Evolutionary conservation across 2,113 vertebrate genomes (phyloP).

Genomic region (Alces alces): DNA sequence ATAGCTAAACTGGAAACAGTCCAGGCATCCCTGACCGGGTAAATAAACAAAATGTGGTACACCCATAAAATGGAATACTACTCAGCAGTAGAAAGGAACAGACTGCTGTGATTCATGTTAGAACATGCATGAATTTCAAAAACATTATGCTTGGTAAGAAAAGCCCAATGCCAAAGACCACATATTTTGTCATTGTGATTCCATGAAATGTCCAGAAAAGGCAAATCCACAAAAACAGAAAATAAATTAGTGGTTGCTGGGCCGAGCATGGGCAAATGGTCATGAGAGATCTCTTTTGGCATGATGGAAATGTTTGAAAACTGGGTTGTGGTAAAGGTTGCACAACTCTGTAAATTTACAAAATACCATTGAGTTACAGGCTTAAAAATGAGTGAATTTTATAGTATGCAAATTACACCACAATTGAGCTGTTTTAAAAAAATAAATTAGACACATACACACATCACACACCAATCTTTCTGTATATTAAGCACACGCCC

Average conservation of each 20-base stretch:
- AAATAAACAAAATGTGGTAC: background rate
- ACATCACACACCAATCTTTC: background rate
- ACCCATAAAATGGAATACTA: constrained; percentile 31
- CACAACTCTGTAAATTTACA: background rate
- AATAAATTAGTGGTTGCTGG: background rate
- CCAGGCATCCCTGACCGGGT: background rate
- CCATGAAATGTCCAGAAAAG: background rate
- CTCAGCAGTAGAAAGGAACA: background rate
- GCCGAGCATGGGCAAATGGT: background rate
- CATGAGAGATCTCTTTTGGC: background rate
- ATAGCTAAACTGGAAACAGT: background rate
- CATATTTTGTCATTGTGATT: background rate
- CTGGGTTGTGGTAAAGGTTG: background rate
- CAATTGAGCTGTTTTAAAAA: background rate
- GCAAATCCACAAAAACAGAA: constrained; percentile 1
- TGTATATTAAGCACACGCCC: background rate
- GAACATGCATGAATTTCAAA: background rate
- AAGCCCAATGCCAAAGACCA: background rate
- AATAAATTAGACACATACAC: background rate
- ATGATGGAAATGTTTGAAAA: background rate
- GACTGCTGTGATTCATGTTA: background rate
- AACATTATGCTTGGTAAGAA: background rate
- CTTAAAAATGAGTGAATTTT: background rate
- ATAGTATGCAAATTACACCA: background rate
- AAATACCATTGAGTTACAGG: background rate